Percentiles rank a stretch among this genome's conserved stretches.
Conservation (phyloP, 2,797 vertebrate species). For the Melanotaenia maccullochi region DNA sequence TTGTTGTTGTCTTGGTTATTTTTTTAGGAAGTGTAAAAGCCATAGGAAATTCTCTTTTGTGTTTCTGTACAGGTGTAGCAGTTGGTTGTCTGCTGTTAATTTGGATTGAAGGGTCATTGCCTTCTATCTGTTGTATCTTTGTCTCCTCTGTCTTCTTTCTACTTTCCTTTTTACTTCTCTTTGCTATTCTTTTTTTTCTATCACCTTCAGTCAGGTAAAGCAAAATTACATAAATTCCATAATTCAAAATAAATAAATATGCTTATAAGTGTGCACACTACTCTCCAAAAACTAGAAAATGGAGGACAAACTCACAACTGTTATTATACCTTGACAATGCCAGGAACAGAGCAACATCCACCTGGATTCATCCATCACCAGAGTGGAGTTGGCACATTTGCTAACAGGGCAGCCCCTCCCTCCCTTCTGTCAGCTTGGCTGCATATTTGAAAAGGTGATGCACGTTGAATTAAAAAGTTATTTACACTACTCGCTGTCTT, state of each 20-base stretch:
- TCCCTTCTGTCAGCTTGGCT: slow-evolving; percentile 14
- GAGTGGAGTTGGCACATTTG: slow-evolving; percentile 22
- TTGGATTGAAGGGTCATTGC: too few species aligned
- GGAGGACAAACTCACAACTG: not conserved
- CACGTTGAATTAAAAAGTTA: slow-evolving; percentile 24
- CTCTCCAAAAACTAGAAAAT: not conserved
- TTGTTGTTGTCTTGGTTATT: too few species aligned
- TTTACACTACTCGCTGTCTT: not conserved
- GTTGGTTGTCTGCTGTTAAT: too few species aligned
- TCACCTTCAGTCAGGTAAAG: too few species aligned
- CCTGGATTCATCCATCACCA: slow-evolving; percentile 23
- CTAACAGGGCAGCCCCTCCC: not conserved
- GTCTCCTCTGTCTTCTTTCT: too few species aligned
- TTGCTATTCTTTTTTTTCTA: too few species aligned
- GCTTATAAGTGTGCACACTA: not conserved
- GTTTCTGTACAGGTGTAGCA: too few species aligned
- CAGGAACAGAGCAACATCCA: not conserved
- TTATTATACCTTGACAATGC: not conserved
- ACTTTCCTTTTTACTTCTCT: too few species aligned
- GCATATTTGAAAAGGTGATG: slow-evolving; percentile 8
- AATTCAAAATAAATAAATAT: not conserved
- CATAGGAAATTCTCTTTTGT: too few species aligned
- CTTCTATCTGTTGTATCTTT: too few species aligned
- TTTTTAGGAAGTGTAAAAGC: too few species aligned
- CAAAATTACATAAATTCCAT: too few species aligned